Evolutionary conservation across 2,888 invertebrate species (phyloP).

Genomic region (Trichogramma evanescens): DNA sequence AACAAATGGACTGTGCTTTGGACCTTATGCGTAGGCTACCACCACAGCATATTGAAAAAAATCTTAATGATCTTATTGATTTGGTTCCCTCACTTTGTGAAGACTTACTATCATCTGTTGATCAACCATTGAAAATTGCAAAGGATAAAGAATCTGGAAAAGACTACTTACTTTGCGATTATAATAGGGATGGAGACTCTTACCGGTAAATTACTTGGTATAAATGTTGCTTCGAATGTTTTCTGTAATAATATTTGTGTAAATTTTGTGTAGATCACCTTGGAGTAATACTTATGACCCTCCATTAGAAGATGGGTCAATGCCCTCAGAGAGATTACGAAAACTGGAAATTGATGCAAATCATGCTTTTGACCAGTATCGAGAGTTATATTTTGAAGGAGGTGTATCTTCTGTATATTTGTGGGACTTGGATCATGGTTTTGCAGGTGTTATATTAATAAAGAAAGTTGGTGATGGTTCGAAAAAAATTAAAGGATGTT

Average conservation of each 20-base stretch:
- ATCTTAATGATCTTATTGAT: slow-evolving; percentile 94
- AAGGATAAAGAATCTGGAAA: slow-evolving; percentile 91
- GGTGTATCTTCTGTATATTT: slow-evolving; percentile 98
- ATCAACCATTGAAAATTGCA: slow-evolving; percentile 96
- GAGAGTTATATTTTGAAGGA: slow-evolving; percentile 99
- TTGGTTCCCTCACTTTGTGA: slow-evolving; percentile 93
- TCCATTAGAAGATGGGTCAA: slow-evolving; percentile 93
- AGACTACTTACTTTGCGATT: slow-evolving; percentile 97
- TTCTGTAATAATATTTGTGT: neutral
- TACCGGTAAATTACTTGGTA: slow-evolving; percentile 20
- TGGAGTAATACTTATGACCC: slow-evolving; percentile 99
- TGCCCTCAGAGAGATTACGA: slow-evolving; percentile 93
- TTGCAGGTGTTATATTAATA: slow-evolving; percentile 95
- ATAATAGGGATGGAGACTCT: slow-evolving; percentile 98
- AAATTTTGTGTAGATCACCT: slow-evolving; percentile 65
- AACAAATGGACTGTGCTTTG: slow-evolving; percentile 97
- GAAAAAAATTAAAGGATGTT: slow-evolving; percentile 97
- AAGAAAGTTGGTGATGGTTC: slow-evolving; percentile 99
- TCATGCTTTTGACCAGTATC: slow-evolving; percentile 95
- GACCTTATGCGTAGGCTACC: slow-evolving; percentile 98
- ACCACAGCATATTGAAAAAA: slow-evolving; percentile 98
- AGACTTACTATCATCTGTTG: slow-evolving; percentile 92
- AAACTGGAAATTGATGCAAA: slow-evolving; percentile 97
- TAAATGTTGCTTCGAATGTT: neutral
- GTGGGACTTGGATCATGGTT: slow-evolving; percentile 98